Conservation (phyloP, 92 coral and sea anemone genomes). For the Porites lobata region DNA sequence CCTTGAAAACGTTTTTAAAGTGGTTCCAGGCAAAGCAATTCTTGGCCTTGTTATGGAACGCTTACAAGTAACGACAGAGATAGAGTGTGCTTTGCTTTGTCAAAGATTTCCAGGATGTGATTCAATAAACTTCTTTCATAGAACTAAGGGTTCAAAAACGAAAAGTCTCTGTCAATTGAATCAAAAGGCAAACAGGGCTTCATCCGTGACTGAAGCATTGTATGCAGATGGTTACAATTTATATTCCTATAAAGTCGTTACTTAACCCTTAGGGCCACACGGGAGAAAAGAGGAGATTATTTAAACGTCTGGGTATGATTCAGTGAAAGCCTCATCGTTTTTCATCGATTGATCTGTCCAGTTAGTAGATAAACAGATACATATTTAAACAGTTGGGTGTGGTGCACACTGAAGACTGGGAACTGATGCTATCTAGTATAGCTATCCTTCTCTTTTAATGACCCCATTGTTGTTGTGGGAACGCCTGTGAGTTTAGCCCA, state of each 20-base stretch:
- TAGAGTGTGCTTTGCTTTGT: conserved; percentile 24
- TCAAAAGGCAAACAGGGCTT: neutral
- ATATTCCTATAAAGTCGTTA: neutral
- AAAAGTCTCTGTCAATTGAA: conserved; percentile 17
- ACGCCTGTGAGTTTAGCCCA: too few species aligned
- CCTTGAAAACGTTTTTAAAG: neutral
- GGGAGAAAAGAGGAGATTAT: too few species aligned
- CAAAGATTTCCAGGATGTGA: conserved; percentile 32
- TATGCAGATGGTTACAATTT: neutral
- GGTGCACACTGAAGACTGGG: too few species aligned
- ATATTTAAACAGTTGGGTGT: too few species aligned
- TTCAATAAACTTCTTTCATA: conserved; percentile 16
- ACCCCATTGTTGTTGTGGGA: too few species aligned
- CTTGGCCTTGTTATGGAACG: conserved; percentile 2
- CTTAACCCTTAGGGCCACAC: neutral
- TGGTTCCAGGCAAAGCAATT: conserved; percentile 11
- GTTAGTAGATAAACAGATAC: too few species aligned
- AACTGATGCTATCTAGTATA: too few species aligned
- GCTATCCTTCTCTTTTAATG: too few species aligned
- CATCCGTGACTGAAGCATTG: neutral
- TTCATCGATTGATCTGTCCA: too few species aligned
- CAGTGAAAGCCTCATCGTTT: too few species aligned
- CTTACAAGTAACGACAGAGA: neutral
- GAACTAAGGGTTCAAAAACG: neutral
- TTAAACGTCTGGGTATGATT: too few species aligned